These are phyloP conservation scores for Falco rusticolus DNA, from an alignment of 2,797 vertebrate species.

Conservation along the genomic window DNA sequence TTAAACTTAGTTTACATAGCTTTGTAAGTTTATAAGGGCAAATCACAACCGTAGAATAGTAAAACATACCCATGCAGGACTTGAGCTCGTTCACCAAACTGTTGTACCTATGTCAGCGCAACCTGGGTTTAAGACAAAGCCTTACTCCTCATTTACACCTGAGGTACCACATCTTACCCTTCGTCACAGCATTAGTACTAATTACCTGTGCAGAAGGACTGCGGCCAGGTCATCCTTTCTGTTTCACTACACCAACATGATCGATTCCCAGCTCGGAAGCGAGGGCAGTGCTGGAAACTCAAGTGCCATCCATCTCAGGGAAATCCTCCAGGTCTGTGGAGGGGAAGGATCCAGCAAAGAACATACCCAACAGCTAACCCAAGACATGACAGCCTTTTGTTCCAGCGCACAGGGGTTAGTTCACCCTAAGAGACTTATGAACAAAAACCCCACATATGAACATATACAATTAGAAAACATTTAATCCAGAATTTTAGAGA, in stretches of 20 bases:
- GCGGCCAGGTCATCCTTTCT: not conserved
- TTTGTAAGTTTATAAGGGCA: not conserved
- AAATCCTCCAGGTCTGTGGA: not conserved
- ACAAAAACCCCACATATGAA: not conserved
- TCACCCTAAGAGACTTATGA: not conserved
- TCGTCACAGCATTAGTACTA: not conserved
- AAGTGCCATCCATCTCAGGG: not conserved
- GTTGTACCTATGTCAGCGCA: not conserved
- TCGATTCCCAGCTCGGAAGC: not conserved
- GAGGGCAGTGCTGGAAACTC: not conserved
- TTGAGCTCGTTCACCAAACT: not conserved
- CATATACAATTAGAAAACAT: not conserved
- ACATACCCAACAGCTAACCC: not conserved
- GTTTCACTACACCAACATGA: accelerated
- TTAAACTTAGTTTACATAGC: not conserved
- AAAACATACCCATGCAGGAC: not conserved
- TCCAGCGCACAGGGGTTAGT: not conserved
- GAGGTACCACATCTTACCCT: not conserved
- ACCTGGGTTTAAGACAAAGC: not conserved
- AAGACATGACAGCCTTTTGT: not conserved
- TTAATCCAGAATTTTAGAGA: not conserved
- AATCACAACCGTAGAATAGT: not conserved
- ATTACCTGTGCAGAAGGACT: accelerated
- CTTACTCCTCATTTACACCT: not conserved
- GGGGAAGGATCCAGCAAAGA: not conserved